These are phyloP conservation scores for Agrochola circellaris DNA, from an alignment of 2,888 invertebrate species.

Conservation along the genomic window DNA sequence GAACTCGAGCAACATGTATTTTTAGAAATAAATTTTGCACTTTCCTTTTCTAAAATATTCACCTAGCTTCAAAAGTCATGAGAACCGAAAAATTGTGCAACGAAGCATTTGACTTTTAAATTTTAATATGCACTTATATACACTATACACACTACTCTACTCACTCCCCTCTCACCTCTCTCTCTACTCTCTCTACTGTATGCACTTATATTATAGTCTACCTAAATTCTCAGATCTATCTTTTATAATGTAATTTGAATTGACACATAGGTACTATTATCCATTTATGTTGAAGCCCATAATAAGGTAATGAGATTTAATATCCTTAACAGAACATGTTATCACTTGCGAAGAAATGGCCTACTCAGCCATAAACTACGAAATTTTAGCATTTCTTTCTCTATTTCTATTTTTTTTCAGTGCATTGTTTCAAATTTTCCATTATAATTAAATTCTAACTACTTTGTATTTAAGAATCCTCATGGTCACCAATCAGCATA, in stretches of 20 bases:
- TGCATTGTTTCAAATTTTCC: neutral
- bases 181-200: too few relatives aligned
- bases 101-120: neutral
- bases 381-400: too few relatives aligned
- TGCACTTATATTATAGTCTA: neutral
- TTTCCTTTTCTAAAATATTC: neutral
- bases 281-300: neutral
- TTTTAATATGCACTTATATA: neutral
- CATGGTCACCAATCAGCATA: conserved; percentile 56
- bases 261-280: neutral
- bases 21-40: neutral
- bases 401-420: neutral
- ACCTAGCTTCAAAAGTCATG: neutral
- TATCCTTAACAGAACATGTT: neutral
- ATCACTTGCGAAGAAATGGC: too few relatives aligned
- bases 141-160: too few relatives aligned
- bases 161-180: too few relatives aligned
- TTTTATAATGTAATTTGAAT: neutral
- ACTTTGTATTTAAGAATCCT: conserved; percentile 45
- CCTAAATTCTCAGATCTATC: neutral
- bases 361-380: neutral
- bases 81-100: neutral
- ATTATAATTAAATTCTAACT: neutral
- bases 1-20: neutral
- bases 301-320: too few relatives aligned